A percentile compares a stretch with the other conserved stretches of the same genome.
Conservation (phyloP, 1,140 invertebrate species). For the Venturia canescens region DNA sequence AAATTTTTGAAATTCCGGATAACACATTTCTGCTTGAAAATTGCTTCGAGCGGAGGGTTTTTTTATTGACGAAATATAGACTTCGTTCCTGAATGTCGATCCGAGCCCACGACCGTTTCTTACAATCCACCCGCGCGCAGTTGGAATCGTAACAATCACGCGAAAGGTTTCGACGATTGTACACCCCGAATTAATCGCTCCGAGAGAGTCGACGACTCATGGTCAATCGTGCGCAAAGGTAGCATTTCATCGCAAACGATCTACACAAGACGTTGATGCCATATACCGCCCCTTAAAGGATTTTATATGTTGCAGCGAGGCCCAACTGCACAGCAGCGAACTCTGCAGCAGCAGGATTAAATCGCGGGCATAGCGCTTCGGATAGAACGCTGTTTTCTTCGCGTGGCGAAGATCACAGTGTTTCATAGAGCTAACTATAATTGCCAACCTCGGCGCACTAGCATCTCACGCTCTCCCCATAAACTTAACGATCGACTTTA, state of each 20-base stretch:
- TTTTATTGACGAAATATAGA: too few relatives aligned
- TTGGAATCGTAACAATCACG: not conserved
- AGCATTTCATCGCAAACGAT: not conserved
- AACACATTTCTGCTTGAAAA: too few relatives aligned
- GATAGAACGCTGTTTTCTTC: slow-evolving; percentile 58
- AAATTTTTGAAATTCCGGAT: too few relatives aligned
- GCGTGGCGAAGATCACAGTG: slow-evolving; percentile 67
- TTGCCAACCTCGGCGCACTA: slow-evolving; percentile 61
- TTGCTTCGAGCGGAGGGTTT: too few relatives aligned
- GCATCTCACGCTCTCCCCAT: slow-evolving; percentile 64
- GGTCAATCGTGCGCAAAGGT: slow-evolving; percentile 34
- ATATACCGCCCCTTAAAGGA: not conserved
- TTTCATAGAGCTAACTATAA: slow-evolving; percentile 65
- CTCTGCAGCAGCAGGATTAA: slow-evolving; percentile 15
- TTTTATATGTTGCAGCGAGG: not conserved
- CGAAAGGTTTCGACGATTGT: too few relatives aligned
- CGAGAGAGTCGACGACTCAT: slow-evolving; percentile 20
- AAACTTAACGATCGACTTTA: slow-evolving; percentile 68
- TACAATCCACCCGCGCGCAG: too few relatives aligned
- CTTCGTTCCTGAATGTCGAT: too few relatives aligned
- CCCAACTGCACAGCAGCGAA: slow-evolving; percentile 12
- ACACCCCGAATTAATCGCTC: slow-evolving; percentile 21
- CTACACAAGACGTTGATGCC: slow-evolving; percentile 23
- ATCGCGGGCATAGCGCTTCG: slow-evolving; percentile 36
- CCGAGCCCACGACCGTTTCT: too few relatives aligned